phyloP scores from a whole-genome alignment of 2,797 vertebrate genomes.

The Hippoglossus hippoglossus region DNA sequence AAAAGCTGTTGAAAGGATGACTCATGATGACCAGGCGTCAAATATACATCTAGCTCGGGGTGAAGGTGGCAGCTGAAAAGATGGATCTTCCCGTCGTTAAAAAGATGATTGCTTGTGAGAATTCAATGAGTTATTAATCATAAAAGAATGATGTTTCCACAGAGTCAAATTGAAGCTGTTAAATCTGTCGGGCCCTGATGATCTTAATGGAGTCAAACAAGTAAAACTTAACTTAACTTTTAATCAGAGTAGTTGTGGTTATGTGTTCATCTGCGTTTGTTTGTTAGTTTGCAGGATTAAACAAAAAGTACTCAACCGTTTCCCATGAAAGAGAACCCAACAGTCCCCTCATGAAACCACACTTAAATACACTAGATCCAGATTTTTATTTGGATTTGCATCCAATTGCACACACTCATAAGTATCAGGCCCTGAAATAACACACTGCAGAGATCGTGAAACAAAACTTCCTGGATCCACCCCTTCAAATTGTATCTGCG shows the following conservation, averaged over 20 bases:
- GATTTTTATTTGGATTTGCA: too few relatives aligned
- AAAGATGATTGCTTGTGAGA: constrained; percentile 14
- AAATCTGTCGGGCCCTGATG: neutral
- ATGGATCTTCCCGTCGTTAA: constrained; percentile 11
- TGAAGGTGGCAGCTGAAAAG: constrained; percentile 39
- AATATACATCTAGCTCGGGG: constrained; percentile 15
- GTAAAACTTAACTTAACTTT: neutral
- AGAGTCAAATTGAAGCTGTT: neutral
- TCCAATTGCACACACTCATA: too few relatives aligned
- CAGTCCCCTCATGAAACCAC: too few relatives aligned
- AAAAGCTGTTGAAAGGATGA: constrained; percentile 46
- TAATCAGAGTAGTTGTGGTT: neutral
- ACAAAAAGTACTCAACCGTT: too few relatives aligned
- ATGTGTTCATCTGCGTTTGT: too few relatives aligned
- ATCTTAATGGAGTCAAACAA: constrained; percentile 4
- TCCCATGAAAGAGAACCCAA: too few relatives aligned
- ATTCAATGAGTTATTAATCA: constrained; percentile 17
- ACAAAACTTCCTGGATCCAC: too few relatives aligned
- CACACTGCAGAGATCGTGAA: too few relatives aligned
- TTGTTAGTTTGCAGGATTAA: too few relatives aligned
- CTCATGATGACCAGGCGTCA: constrained; percentile 48
- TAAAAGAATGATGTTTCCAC: constrained; percentile 4
- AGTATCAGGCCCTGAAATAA: too few relatives aligned
- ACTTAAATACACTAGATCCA: too few relatives aligned
- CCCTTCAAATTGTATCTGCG: too few relatives aligned